A percentile compares a stretch with the other conserved stretches of the same genome.
Evolutionary conservation across 2,113 vertebrate species (phyloP).

Genomic region (Alexandromys fortis): DNA sequence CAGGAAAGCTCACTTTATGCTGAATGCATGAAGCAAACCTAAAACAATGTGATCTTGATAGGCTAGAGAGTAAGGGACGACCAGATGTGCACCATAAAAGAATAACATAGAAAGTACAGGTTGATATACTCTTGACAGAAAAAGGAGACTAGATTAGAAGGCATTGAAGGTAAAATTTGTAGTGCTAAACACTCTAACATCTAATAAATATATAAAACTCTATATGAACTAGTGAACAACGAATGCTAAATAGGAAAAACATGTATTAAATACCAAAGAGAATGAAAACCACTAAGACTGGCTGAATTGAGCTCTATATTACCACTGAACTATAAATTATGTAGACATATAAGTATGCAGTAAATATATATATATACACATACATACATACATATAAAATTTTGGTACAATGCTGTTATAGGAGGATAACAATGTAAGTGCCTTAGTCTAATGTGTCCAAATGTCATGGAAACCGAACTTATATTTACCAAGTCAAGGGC

Average conservation of each 20-base stretch:
- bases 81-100: background rate
- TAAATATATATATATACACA: too few relatives aligned
- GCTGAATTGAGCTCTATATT: background rate
- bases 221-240: background rate
- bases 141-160: background rate
- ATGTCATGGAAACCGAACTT: background rate
- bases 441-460: background rate
- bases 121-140: background rate
- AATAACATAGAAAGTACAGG: background rate
- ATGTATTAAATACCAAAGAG: background rate
- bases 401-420: too few relatives aligned
- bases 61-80: background rate
- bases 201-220: background rate
- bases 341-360: background rate
- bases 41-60: background rate
- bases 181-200: background rate
- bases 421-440: background rate
- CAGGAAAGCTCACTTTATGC: background rate
- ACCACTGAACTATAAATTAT: background rate
- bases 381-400: too few relatives aligned
- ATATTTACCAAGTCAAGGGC: background rate
- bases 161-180: background rate
- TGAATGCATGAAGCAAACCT: background rate
- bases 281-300: background rate
- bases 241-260: background rate